These are phyloP conservation scores for Arrhamphus sclerolepis DNA, from an alignment of 2,797 vertebrate genomes.

Conservation along the genomic window DNA sequence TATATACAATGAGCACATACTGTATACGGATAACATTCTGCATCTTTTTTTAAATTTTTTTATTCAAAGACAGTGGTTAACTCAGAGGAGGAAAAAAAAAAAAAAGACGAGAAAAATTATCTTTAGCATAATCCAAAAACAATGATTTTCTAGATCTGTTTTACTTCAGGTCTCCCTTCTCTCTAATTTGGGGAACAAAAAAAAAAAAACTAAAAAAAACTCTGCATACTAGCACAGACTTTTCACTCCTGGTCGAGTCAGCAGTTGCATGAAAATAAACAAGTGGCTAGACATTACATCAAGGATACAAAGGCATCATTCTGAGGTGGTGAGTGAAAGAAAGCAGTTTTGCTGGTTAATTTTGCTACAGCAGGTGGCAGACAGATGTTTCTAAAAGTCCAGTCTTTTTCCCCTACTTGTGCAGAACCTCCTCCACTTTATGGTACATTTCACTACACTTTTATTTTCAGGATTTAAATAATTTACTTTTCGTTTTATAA, in stretches of 20 bases:
- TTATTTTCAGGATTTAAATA: slow-evolving; percentile 8
- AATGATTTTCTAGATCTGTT: slow-evolving; percentile 11
- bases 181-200: not conserved
- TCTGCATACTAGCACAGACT: not conserved
- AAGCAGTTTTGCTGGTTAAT: slow-evolving; percentile 12
- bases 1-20: not conserved
- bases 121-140: slow-evolving; percentile 13
- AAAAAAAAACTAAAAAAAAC: slow-evolving; percentile 1
- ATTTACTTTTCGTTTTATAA: too few relatives aligned
- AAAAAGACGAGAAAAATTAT: slow-evolving; percentile 7
- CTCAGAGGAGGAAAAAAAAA: not conserved
- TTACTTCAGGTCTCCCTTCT: slow-evolving; percentile 24
- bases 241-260: slow-evolving; percentile 25
- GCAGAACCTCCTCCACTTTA: not conserved
- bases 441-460: not conserved
- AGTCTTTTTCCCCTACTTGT: not conserved
- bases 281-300: slow-evolving; percentile 37
- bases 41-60: slow-evolving; percentile 17
- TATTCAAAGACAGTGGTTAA: slow-evolving; percentile 12
- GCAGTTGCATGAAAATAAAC: slow-evolving; percentile 40
- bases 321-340: slow-evolving; percentile 10
- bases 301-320: slow-evolving; percentile 27
- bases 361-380: slow-evolving; percentile 7
- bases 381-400: slow-evolving; percentile 23
- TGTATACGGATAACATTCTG: not conserved